These are phyloP conservation scores for Oreochromis tanganicae DNA, from an alignment of 2,113 vertebrate species.

Conservation along the genomic window DNA sequence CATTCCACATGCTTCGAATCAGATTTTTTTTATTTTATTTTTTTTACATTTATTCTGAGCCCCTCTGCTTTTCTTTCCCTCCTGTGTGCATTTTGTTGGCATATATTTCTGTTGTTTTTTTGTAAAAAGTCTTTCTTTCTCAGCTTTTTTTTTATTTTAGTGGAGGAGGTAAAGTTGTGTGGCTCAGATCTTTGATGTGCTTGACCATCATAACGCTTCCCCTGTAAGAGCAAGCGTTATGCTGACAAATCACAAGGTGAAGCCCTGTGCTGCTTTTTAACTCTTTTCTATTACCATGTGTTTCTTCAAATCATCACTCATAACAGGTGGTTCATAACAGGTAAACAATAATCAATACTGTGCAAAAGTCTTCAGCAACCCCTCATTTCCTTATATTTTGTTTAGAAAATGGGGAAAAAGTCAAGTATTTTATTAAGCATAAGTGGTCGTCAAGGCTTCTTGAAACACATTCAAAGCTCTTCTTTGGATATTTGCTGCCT, in stretches of 20 bases:
- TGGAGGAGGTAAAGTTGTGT: not conserved
- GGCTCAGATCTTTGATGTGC: not conserved
- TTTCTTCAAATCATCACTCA: not conserved
- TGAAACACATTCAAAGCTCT: not conserved
- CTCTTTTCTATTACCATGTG: not conserved
- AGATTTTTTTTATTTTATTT: not conserved
- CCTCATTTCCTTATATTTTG: too few relatives aligned
- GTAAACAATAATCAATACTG: not conserved
- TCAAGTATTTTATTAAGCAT: not conserved
- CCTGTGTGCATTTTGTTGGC: not conserved
- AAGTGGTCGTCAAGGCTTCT: not conserved
- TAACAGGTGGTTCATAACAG: not conserved
- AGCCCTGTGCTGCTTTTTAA: not conserved
- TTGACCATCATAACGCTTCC: not conserved
- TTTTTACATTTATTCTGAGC: not conserved
- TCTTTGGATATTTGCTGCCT: not conserved
- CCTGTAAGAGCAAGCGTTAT: not conserved
- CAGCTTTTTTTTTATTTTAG: not conserved
- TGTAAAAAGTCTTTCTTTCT: not conserved
- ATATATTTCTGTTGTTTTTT: not conserved
- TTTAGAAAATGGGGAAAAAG: too few relatives aligned
- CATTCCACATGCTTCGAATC: not conserved
- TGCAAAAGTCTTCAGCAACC: not conserved
- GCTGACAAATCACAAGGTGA: not conserved
- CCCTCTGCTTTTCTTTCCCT: not conserved